Evolutionary conservation across 2,888 invertebrate species (phyloP).

Genomic region (Apocheima hispidaria): DNA sequence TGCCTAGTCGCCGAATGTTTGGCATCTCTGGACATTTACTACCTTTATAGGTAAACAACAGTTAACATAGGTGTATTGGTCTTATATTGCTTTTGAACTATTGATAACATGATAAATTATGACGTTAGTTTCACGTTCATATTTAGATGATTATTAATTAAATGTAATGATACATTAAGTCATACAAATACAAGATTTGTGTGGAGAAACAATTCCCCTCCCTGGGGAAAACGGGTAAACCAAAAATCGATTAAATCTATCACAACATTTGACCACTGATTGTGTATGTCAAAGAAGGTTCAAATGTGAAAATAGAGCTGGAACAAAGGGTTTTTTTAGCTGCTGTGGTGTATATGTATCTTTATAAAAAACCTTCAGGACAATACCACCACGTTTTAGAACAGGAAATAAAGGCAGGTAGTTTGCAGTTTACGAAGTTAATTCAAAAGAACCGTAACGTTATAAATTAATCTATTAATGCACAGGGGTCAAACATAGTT

Average conservation of each 20-base stretch:
- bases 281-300: neutral
- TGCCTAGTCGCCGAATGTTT: no score
- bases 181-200: neutral
- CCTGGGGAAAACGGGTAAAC: neutral
- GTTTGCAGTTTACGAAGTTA: constrained; percentile 28
- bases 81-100: no score
- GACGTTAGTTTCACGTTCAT: no score
- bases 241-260: neutral
- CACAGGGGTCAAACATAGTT: neutral
- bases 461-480: neutral
- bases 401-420: constrained; percentile 16
- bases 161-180: neutral
- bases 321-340: no score
- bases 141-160: no score
- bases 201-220: neutral
- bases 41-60: no score
- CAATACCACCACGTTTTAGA: constrained; percentile 35
- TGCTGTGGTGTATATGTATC: no score
- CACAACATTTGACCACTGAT: neutral
- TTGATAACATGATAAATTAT: no score
- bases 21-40: no score
- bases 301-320: neutral
- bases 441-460: constrained; percentile 34
- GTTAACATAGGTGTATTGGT: no score
- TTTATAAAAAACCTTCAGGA: neutral